A percentile compares a stretch with the other conserved stretches of the same genome.
phyloP scores from a whole-genome alignment of 2,113 vertebrate species.

The Leucosticte australis region DNA sequence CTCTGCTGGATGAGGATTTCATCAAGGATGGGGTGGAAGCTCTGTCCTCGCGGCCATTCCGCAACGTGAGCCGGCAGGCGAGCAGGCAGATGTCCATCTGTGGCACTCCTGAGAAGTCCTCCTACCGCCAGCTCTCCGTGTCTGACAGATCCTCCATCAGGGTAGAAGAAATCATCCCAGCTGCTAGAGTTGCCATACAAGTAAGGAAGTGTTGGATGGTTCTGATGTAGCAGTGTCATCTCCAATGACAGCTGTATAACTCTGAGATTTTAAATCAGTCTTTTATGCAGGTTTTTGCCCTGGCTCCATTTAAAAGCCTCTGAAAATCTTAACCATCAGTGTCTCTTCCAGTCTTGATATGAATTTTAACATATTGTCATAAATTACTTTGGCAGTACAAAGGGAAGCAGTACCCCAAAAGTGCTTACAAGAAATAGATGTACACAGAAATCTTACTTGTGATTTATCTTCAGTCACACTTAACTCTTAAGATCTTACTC shows the following conservation, averaged over 20 bases:
- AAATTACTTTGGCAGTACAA: not conserved
- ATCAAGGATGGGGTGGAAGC: conserved; percentile 89
- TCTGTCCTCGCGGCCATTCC: conserved; percentile 94
- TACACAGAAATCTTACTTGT: not conserved
- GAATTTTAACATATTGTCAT: not conserved
- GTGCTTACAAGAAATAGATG: not conserved
- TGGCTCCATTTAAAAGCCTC: not conserved
- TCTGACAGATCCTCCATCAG: conserved; percentile 97
- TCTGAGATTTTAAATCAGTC: not conserved
- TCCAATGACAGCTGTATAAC: not conserved
- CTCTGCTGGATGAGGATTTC: conserved; percentile 88
- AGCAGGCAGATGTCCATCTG: conserved; percentile 93
- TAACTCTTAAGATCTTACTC: not conserved
- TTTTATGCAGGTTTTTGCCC: not conserved
- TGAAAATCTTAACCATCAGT: not conserved
- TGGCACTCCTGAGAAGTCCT: conserved; percentile 94
- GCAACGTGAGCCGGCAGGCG: conserved; percentile 84
- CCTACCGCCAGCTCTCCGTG: conserved; percentile 92
- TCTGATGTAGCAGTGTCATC: rapidly evolving
- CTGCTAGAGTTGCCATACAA: conserved; percentile 95
- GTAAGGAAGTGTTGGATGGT: conserved; percentile 64
- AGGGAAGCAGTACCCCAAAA: not conserved
- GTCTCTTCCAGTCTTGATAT: not conserved
- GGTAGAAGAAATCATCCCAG: conserved; percentile 97
- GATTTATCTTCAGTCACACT: not conserved